Base-by-base conservation (phyloP, 30 jellyfish, hydroid and myxozoan species). In the Turritopsis rubra region DNA sequence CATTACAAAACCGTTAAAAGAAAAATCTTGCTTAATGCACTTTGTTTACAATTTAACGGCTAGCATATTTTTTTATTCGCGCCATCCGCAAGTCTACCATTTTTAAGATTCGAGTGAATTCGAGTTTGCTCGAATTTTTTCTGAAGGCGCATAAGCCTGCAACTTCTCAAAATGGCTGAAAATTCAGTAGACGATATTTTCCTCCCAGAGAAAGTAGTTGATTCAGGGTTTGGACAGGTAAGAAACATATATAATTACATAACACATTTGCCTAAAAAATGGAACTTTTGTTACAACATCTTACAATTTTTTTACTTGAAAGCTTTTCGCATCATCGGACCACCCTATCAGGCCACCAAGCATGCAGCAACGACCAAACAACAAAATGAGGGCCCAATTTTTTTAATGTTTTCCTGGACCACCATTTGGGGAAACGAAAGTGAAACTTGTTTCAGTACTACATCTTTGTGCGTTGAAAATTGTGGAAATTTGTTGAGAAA, bases 201-300 rank as follows among this genome's bases (percentile, higher is more conserved):
- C 30, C 31, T 82, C 9, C 86, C 88, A 24, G 88, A 82, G 72
- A 82, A 82, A 65, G 83, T 82, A 4, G 88, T 82, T 4, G 88
- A 82, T 71, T 82, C 88, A 8, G 88, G 88, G 4, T 82, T 82
- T 65, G 88, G 88, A 60, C 88, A 82, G 88, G 88, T 82, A 82
- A 4, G 52, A 82, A 8, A 23, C 22, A 9, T 26, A 29, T 75
- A 71, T 18, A 9, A 28, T 0, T 5, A 13, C 60, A 41, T 13
- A 3, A 13, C 13, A 41, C 13, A 3, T 41, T 41, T 41, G 5
- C 60, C 9, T 41, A 5, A 41, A 41, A 41, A 41, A 41, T 41
- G 60, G 9, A 41, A 3, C 60, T 41, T 41, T 5, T 3, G 13
- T 41, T 41, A 3, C 5, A 41, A 13, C 60, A 41, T 13, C 60